These are phyloP conservation scores for Rhaphigaster nebulosa DNA, from an alignment of 2,888 invertebrate genomes.

Conservation along the genomic window DNA sequence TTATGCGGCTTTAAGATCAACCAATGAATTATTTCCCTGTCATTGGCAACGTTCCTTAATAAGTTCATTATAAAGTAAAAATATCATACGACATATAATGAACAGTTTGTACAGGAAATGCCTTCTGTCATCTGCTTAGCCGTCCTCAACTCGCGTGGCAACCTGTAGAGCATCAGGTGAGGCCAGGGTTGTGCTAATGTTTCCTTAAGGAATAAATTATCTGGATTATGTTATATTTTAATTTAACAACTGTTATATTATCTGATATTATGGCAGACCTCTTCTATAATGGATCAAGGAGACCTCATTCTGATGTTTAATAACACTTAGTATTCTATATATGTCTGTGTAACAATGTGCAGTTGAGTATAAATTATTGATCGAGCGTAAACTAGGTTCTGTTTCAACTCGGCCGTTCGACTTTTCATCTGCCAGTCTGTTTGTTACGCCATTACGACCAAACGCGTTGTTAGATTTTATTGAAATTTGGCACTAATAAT, in stretches of 20 bases:
- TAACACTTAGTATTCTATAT: not conserved
- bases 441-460: too few relatives aligned
- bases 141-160: not conserved
- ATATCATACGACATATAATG: not conserved
- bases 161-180: not conserved
- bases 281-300: not conserved
- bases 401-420: too few relatives aligned
- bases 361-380: too few relatives aligned
- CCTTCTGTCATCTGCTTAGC: not conserved
- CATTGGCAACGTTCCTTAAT: too few relatives aligned
- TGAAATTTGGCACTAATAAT: too few relatives aligned
- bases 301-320: not conserved
- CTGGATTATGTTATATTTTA: not conserved
- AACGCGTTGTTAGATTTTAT: too few relatives aligned
- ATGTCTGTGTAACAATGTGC: too few relatives aligned
- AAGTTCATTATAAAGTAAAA: not conserved
- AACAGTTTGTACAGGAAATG: not conserved
- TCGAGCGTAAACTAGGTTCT: too few relatives aligned
- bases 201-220: not conserved
- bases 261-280: not conserved
- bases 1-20: too few relatives aligned
- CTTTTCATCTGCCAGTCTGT: too few relatives aligned
- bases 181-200: not conserved
- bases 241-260: not conserved
- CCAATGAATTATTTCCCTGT: too few relatives aligned